These are phyloP conservation scores for Rattus norvegicus DNA, from an alignment of 2,113 vertebrate genomes.

Conservation along the genomic window GRCr8 NC_086023.1:104060501-104061000, in stretches of 20 bases:
- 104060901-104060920: background rate
- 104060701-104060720: background rate
- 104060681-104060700: background rate
- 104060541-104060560: conserved; percentile 16
- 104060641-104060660: background rate
- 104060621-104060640: background rate
- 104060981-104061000: background rate
- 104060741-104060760: too few species aligned
- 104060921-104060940: background rate
- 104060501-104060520: background rate
- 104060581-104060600: conserved; percentile 38
- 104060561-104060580: conserved; percentile 27
- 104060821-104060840: background rate
- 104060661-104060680: conserved; percentile 8
- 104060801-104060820: conserved; percentile 1
- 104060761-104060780: background rate
- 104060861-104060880: background rate
- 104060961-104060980: background rate
- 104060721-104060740: background rate
- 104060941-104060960: background rate
- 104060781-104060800: background rate
- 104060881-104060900: background rate
- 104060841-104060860: background rate
- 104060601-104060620: background rate
- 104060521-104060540: background rate